Evolutionary conservation across 2,797 vertebrate genomes (phyloP), one percentile per base, ranked within the genome.

Genomic region (Ctenopoma kingsleyae): DNA sequence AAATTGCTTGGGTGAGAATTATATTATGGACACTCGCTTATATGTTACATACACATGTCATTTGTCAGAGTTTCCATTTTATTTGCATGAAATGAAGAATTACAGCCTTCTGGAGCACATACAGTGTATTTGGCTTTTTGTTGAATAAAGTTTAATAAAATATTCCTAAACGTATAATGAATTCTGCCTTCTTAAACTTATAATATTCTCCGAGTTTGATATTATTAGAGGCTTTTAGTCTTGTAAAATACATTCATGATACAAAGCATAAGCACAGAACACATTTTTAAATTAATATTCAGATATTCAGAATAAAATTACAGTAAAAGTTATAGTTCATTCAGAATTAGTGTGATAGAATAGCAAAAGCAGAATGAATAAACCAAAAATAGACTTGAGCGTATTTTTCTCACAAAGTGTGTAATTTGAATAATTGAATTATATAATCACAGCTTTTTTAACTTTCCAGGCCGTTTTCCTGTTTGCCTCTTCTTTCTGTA

Each of bases 121-220:
- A 32, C 23, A 47, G 35, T 58, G 40, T 54, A 25, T 67, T 54
- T 35, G 32, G 8, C 49, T 67, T 32, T 9, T 2, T 32, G 59
- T 9, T 8, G 62, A 23, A 68, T 8, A 57, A 27, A 41, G 11
- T 65, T 71, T 55, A 82, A 74, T 84, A 67, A 85, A 84, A 8
- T 41, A 30, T 73, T 61, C 36, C 6, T 43, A 19, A 76, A 61
- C 10, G 25, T 22, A 60, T 60, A 0, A 10, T 49, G 47, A 35
- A 38, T 66, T 65, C 70, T 5, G 54, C 4, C 35, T 10, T 35
- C 35, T 11, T 11, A 11, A 35, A 35, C 35, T 9, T 23, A 23
- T 30, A 25, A 49, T 27, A 27, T 55, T 22, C 12, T 61, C 1
- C 13, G 8, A 57, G 15, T 62, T 49, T 30, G 1, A 30, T 27